Evolutionary conservation across 2,113 vertebrate species (phyloP), one percentile per base, ranked within the genome.

Genomic region (Colius striatus): DNA sequence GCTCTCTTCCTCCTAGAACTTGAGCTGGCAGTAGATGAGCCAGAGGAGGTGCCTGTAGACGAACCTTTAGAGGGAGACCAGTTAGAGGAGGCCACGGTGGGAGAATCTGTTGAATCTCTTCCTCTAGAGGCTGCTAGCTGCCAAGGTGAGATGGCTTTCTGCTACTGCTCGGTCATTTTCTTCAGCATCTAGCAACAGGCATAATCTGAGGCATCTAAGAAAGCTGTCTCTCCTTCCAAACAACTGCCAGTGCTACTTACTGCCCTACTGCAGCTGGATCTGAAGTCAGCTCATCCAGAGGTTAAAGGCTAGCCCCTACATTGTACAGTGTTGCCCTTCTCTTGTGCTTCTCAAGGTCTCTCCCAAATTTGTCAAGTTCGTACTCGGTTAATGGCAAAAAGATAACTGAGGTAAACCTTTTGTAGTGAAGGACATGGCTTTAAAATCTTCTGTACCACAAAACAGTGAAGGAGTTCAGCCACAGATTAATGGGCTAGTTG

Each of bases 1-100:
- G 13, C 91, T 97, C 26, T 97, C 67, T 96, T 90, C 54, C 70
- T 96, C 87, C 84, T 74, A 99, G 98, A 97, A 41, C 89, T 97
- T 61, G 97, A 98, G 65, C 91, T 95, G 65, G 90, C 78, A 90
- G 95, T 98, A 85, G 97, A 97, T 96, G 97, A 96, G 78, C 97
- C 98, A 53, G 90, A 96, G 58, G 98, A 98, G 78, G 89, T 97
- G 87, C 93, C 97, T 62, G 97, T 98, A 79, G 98, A 98, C 90
- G 98, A 98, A 89, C 97, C 97, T 65, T 78, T 97, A 94, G 97
- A 98, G 91, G 97, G 98, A 97, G 94, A 98, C 92, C 98, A 95
- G 80, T 79, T 98, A 97, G 98, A 98, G 82, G 96, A 98, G 97
- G 96, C 97, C 41, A 95, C 98, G 55, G 96, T 98, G 91, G 98